Percentiles rank a stretch among this genome's conserved stretches.
These are phyloP conservation scores for Ptyas mucosa DNA, from an alignment of 2,113 vertebrate species.

Conservation along the genomic window DNA sequence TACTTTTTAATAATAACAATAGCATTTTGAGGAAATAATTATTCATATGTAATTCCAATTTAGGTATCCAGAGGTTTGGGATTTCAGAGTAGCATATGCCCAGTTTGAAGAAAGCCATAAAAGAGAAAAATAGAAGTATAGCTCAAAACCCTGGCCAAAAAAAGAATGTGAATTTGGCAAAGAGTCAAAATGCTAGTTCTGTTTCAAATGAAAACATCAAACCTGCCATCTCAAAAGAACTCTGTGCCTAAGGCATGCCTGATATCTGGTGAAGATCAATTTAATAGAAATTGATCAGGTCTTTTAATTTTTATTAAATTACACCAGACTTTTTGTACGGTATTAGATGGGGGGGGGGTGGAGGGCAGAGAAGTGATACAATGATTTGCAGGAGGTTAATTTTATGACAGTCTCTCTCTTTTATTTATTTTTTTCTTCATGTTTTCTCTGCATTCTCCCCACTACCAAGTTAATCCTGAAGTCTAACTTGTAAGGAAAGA, in stretches of 20 bases:
- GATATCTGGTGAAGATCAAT: not conserved
- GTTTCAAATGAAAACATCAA: not conserved
- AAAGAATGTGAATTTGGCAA: not conserved
- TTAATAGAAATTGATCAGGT: not conserved
- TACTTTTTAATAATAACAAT: not conserved
- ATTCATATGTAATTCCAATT: not conserved
- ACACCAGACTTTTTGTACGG: not conserved
- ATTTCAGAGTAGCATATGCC: too few species aligned
- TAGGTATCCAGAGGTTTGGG: not conserved
- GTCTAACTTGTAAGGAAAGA: not conserved
- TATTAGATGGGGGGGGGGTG: not conserved
- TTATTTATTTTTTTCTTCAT: not conserved
- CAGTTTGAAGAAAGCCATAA: not conserved
- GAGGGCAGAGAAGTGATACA: not conserved
- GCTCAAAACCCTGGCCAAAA: not conserved
- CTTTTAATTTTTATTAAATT: constrained; percentile 26
- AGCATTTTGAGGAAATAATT: not conserved
- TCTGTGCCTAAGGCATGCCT: not conserved
- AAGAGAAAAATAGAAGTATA: not conserved
- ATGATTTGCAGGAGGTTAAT: not conserved
- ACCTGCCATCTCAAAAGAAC: not conserved
- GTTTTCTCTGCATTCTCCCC: not conserved
- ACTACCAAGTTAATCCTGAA: not conserved
- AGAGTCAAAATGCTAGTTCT: not conserved
- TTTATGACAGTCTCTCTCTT: not conserved